Percentiles rank a stretch among this genome's conserved stretches.
phyloP scores from a whole-genome alignment of 2,797 vertebrate species.

The Myotis findleyi region DNA sequence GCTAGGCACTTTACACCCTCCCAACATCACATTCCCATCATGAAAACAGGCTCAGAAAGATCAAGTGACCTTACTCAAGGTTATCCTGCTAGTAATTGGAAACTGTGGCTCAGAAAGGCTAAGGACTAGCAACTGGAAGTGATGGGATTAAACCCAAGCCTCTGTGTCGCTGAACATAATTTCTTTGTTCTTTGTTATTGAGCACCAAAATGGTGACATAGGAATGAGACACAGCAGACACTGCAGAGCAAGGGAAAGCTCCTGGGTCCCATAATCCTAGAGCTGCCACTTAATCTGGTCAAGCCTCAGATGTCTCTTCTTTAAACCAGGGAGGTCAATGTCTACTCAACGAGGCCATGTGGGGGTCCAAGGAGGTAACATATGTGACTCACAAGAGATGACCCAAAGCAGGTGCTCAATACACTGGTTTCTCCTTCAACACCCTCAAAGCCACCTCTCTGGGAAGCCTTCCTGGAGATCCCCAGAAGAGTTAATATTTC shows the following conservation, averaged over 20 bases:
- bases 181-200: background rate
- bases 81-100: background rate
- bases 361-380: background rate
- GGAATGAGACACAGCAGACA: background rate
- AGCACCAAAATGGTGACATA: background rate
- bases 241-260: background rate
- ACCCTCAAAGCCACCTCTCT: background rate
- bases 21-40: too few species aligned
- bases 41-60: background rate
- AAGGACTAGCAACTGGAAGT: background rate
- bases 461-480: background rate
- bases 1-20: background rate
- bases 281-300: too few species aligned
- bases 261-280: accelerated
- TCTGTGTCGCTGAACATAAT: background rate
- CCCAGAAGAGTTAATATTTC: background rate
- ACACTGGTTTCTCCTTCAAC: background rate
- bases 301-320: background rate
- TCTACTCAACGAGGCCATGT: background rate
- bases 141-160: background rate
- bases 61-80: background rate
- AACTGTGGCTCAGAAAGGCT: background rate
- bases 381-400: background rate
- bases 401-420: background rate
- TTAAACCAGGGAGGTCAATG: background rate